Conservation (phyloP, 2,888 invertebrate genomes). For the Aphodius sticticus region DNA sequence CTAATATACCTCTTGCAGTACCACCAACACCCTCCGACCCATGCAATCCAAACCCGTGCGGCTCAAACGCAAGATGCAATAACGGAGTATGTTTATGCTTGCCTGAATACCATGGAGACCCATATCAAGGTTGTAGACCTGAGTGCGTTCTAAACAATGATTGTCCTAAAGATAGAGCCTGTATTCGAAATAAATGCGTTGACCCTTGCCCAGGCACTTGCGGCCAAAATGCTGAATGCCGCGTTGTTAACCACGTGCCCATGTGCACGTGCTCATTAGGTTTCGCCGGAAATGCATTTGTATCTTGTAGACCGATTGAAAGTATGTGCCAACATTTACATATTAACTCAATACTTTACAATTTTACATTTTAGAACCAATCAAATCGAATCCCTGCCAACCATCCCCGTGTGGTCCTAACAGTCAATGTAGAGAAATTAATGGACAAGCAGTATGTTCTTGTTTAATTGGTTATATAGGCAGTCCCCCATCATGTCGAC, state of each 20-base stretch:
- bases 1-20: conserved; percentile 33
- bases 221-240: conserved; percentile 64
- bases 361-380: conserved; percentile 38
- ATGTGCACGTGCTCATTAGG: conserved; percentile 72
- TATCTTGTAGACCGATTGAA: conserved; percentile 64
- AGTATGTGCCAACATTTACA: conserved; percentile 51
- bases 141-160: conserved; percentile 82
- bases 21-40: conserved; percentile 63
- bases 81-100: conserved; percentile 76
- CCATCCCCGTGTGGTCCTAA: conserved; percentile 54
- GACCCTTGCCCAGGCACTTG: conserved; percentile 80
- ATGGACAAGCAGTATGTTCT: conserved; percentile 54
- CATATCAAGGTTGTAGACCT: conserved; percentile 77
- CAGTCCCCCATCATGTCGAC: conserved; percentile 59
- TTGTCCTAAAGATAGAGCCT: conserved; percentile 73
- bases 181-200: conserved; percentile 75
- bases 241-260: conserved; percentile 72
- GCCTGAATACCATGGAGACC: conserved; percentile 77
- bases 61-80: conserved; percentile 68
- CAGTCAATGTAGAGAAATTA: conserved; percentile 55
- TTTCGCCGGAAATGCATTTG: conserved; percentile 75
- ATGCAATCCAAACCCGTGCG: conserved; percentile 80
- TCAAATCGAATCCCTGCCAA: conserved; percentile 53
- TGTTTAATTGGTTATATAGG: conserved; percentile 58
- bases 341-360: neutral